These are phyloP conservation scores for Potorous gilbertii DNA, from an alignment of 2,797 vertebrate genomes.

Conservation along the genomic window DNA sequence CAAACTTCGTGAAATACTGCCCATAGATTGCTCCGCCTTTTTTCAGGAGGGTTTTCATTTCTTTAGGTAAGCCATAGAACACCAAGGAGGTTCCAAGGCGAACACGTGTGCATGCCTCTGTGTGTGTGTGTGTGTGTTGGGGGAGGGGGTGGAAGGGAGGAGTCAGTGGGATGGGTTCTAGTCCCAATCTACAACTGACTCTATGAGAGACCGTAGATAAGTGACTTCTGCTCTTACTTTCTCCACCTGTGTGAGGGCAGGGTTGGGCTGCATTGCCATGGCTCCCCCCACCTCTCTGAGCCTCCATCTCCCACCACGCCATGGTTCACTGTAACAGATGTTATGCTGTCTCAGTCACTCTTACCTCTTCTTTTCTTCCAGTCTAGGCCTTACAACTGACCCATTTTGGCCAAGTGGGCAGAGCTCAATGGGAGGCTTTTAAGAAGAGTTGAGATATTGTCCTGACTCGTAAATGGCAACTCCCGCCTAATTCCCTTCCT, in stretches of 20 bases:
- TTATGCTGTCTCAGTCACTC: neutral
- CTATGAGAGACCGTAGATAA: neutral
- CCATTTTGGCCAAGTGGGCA: neutral
- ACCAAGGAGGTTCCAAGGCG: neutral
- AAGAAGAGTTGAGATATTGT: slow-evolving; percentile 3
- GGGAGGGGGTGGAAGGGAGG: neutral
- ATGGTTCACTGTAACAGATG: neutral
- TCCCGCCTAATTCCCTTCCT: slow-evolving; percentile 28
- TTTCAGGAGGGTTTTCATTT: neutral
- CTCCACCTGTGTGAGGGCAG: neutral
- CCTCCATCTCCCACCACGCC: neutral
- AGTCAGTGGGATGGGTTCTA: neutral
- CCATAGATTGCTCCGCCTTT: neutral
- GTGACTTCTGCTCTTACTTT: neutral
- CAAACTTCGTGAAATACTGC: neutral
- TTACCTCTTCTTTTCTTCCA: slow-evolving; percentile 26
- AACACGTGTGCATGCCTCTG: neutral
- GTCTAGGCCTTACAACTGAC: neutral
- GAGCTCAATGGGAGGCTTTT: neutral
- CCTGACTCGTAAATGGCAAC: slow-evolving; percentile 27
- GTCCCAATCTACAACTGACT: neutral
- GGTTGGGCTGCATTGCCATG: neutral
- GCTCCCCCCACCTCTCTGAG: neutral
- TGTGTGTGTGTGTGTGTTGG: neutral
- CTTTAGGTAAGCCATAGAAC: neutral